Percentiles rank a stretch among this genome's conserved stretches.
Conservation (phyloP, 1,140 invertebrate genomes). For the Conus ventricosus region DNA sequence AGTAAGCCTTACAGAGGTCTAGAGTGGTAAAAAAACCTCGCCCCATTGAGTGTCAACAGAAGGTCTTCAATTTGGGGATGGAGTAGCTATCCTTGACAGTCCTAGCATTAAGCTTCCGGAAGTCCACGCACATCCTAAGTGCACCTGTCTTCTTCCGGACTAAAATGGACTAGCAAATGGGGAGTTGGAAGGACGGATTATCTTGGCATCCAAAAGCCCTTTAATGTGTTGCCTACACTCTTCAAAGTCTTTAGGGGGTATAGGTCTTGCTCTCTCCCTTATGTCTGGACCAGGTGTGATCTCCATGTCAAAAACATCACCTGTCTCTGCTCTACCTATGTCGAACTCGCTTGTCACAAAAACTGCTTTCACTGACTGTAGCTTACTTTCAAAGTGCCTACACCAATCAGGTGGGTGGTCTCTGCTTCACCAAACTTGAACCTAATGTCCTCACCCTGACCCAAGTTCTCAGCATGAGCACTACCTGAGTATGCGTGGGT, state of each 20-base stretch:
- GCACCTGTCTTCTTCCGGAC: conserved; percentile 23
- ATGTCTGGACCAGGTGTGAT: not conserved
- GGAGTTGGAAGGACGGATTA: not conserved
- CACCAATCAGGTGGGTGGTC: not conserved
- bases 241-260: conserved; percentile 18
- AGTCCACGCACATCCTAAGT: conserved; percentile 21
- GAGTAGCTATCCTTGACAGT: not conserved
- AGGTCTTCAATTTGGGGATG: conserved; percentile 21
- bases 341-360: not conserved
- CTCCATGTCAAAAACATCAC: too few relatives aligned
- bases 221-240: not conserved
- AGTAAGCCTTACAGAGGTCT: not conserved
- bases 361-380: not conserved
- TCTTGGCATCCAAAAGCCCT: not conserved
- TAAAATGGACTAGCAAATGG: not conserved
- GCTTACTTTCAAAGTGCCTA: too few relatives aligned
- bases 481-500: too few relatives aligned
- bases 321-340: too few relatives aligned
- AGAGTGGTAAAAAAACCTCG: not conserved
- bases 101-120: not conserved
- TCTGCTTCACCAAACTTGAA: not conserved
- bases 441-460: too few relatives aligned
- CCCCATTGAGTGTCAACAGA: not conserved
- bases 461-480: not conserved
- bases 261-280: not conserved